These are phyloP conservation scores for Tachina lurida DNA, from an alignment of 2,888 invertebrate species.

Conservation along the genomic window DNA sequence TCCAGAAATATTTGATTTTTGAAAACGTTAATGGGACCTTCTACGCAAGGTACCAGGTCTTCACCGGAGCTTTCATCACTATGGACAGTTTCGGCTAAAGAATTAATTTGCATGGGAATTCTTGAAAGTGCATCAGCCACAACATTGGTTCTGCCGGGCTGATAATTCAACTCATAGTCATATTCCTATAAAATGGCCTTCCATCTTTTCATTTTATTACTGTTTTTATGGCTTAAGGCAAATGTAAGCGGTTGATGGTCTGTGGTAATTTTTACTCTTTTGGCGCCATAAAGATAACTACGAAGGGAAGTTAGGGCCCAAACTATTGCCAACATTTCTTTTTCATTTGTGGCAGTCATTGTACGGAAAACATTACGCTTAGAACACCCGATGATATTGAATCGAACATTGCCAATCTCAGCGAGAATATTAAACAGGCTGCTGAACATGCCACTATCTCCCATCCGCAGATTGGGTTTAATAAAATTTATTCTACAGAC, in stretches of 20 bases:
- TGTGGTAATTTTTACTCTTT: background rate
- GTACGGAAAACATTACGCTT: too few species aligned
- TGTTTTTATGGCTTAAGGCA: slow-evolving; percentile 2
- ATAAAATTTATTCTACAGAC: too few species aligned
- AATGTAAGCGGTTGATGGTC: slow-evolving; percentile 14
- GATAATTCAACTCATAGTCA: background rate
- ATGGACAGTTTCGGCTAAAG: slow-evolving; percentile 7
- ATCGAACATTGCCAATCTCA: too few species aligned
- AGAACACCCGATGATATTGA: too few species aligned
- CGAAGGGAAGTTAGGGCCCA: background rate
- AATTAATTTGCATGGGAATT: slow-evolving; percentile 3
- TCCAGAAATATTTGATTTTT: slow-evolving; percentile 23
- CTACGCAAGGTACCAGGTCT: slow-evolving; percentile 6
- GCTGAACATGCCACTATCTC: too few species aligned
- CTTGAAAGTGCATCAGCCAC: slow-evolving; percentile 75
- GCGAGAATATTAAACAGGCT: too few species aligned
- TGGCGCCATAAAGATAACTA: background rate
- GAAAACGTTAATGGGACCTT: slow-evolving; percentile 47
- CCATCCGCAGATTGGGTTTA: too few species aligned
- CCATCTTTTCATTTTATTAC: slow-evolving; percentile 39
- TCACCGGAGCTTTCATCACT: slow-evolving; percentile 49
- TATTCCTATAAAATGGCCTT: slow-evolving; percentile 14
- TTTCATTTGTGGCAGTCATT: too few species aligned
- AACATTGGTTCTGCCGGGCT: background rate
- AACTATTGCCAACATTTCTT: background rate